These are phyloP conservation scores for Epistrophella euchroma DNA, from an alignment of 2,888 invertebrate species.

Conservation along the genomic window DNA sequence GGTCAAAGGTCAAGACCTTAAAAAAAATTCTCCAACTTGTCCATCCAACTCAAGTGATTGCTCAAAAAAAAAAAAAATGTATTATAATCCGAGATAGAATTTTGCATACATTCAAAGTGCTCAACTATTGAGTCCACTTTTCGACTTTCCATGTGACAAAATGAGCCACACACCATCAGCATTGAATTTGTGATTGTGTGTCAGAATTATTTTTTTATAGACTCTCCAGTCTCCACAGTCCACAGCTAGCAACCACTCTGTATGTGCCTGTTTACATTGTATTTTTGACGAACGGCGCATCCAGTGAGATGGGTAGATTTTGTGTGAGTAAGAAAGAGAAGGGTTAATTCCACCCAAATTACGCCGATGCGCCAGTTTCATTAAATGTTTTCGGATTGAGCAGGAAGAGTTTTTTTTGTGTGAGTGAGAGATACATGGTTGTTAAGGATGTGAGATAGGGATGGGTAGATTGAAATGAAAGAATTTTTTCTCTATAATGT, in stretches of 20 bases:
- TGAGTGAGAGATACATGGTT: too few relatives aligned
- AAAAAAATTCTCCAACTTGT: not conserved
- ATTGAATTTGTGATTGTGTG: not conserved
- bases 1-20: not conserved
- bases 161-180: not conserved
- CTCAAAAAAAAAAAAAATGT: constrained; percentile 9
- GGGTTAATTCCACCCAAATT: too few relatives aligned
- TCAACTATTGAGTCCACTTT: constrained; percentile 38
- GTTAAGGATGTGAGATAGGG: too few relatives aligned
- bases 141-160: constrained; percentile 23
- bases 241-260: not conserved
- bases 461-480: too few relatives aligned
- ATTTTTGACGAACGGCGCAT: too few relatives aligned
- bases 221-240: constrained; percentile 5
- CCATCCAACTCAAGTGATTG: constrained; percentile 10
- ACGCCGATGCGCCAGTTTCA: too few relatives aligned
- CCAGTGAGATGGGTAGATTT: too few relatives aligned
- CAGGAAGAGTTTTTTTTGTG: too few relatives aligned
- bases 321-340: too few relatives aligned
- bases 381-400: too few relatives aligned
- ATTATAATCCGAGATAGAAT: constrained; percentile 53
- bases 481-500: too few relatives aligned
- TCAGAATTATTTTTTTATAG: constrained; percentile 17
- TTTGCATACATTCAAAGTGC: constrained; percentile 53
- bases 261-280: not conserved